Conservation (phyloP, 2,113 vertebrate species). For the Eulemur rufifrons region DNA sequence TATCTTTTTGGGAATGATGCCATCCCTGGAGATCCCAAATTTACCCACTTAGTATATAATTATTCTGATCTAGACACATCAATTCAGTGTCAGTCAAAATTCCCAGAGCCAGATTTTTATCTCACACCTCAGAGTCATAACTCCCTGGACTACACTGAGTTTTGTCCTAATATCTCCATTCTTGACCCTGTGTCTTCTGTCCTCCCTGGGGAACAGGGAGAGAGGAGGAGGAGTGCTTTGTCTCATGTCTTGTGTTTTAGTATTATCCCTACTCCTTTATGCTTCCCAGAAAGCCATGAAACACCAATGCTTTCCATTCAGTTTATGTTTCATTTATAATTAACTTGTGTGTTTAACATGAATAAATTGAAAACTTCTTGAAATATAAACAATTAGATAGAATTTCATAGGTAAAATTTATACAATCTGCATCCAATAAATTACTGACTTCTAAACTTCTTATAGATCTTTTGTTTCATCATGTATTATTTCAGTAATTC, state of each 20-base stretch:
- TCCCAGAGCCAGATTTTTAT: neutral
- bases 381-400: slow-evolving; percentile 9
- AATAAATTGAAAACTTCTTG: slow-evolving; percentile 24
- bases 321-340: neutral
- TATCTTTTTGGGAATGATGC: neutral
- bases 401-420: slow-evolving; percentile 1
- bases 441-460: neutral
- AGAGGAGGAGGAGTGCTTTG: neutral
- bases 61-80: neutral
- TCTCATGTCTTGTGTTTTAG: neutral
- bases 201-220: neutral
- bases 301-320: neutral
- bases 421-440: neutral
- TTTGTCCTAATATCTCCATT: neutral
- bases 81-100: neutral
- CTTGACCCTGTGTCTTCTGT: neutral
- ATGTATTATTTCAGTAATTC: slow-evolving; percentile 35
- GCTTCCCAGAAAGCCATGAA: neutral
- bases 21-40: neutral
- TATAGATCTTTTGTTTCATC: slow-evolving; percentile 35
- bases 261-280: neutral
- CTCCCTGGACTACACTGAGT: neutral
- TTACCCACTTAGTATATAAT: neutral
- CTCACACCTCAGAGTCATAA: neutral
- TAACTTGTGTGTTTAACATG: neutral